Base-by-base conservation (phyloP, 2,888 invertebrate species). In the Tenthredo notha region DNA sequence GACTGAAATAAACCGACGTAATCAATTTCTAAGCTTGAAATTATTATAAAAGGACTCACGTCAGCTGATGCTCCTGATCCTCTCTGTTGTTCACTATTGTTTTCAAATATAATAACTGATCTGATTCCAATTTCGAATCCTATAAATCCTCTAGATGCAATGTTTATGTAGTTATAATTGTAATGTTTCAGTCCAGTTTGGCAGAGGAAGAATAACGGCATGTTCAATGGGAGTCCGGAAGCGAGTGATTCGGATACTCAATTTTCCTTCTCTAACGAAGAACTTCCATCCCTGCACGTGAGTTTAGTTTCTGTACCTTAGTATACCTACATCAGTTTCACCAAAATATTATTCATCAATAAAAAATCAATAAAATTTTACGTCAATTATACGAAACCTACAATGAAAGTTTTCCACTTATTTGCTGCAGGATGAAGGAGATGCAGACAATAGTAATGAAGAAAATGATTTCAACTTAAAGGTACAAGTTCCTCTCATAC, bases 211-310 rank as follows among this genome's bases (percentile, higher is more conserved):
- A 92, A 89, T 91, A 93, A 92, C 88, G 92, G 92, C 85, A 89
- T 92, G 86, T 92, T 92, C 87, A 90, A 89, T 85, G 91, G 90
- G 84, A 92, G 91, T 84, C 90, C 92, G 85, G 93, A 92, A 78
- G 93, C 90, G 86, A 93, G 92, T 72, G 93, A 93, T 84, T 92
- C 93, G 29, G 93, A 93, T 83, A 93, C 93, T 84, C 93, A 93
- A 84, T 93, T 93, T 86, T 93, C 93, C 3, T 93, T 93, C 82
- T 93, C 92, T 2, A 93, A 93, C 83, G 93, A 93, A 65, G 93
- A 93, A 86, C 91, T 92, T 40, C 92, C 92, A 37, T 92, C 92
- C 18, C 88, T 92, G 87, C 92, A 92, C 83, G 92, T 92, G 85
- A 89, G 90, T 88, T 40, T 18, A 67, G 7, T 58, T 72, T 5